phyloP scores from a whole-genome alignment of 1,140 invertebrate genomes.

The Myzus persicae region DNA sequence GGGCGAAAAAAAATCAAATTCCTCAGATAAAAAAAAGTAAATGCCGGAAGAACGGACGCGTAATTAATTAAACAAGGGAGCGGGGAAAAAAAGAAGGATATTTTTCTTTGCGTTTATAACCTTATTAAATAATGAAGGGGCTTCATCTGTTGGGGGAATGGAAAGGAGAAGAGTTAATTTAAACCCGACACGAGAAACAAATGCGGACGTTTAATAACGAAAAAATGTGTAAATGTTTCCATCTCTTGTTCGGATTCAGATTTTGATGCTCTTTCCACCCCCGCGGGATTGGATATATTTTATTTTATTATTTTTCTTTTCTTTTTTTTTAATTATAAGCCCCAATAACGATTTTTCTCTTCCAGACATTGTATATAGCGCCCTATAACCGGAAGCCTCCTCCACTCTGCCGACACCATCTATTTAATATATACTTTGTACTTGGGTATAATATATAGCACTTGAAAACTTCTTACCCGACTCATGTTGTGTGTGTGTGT shows the following conservation, averaged over 20 bases:
- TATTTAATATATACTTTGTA: neutral
- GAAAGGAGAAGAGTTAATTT: conserved; percentile 55
- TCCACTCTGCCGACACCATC: neutral
- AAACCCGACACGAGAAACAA: conserved; percentile 58
- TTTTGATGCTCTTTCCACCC: conserved; percentile 15
- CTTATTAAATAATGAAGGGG: conserved; percentile 58
- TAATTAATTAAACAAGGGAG: conserved; percentile 58
- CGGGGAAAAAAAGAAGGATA: conserved; percentile 44
- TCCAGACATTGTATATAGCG: conserved; percentile 21
- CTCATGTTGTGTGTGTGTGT: neutral
- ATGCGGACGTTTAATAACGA: conserved; percentile 58
- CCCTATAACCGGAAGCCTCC: neutral
- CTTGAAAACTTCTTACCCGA: conserved; percentile 38
- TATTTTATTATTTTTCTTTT: conserved; percentile 22
- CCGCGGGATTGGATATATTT: conserved; percentile 11
- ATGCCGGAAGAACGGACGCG: conserved; percentile 55
- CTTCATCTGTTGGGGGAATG: neutral
- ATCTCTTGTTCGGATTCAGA: conserved; percentile 56
- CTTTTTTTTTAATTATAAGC: conserved; percentile 49
- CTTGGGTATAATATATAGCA: neutral
- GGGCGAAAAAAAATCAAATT: conserved; percentile 49
- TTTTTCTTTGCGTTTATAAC: conserved; percentile 59
- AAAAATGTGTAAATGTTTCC: conserved; percentile 58
- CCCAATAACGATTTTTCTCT: conserved; percentile 47
- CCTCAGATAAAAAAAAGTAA: conserved; percentile 45